Evolutionary conservation across 2,797 vertebrate species (phyloP), one percentile per base, ranked within the genome.

Genomic region (Parotocinclus haroldoi): DNA sequence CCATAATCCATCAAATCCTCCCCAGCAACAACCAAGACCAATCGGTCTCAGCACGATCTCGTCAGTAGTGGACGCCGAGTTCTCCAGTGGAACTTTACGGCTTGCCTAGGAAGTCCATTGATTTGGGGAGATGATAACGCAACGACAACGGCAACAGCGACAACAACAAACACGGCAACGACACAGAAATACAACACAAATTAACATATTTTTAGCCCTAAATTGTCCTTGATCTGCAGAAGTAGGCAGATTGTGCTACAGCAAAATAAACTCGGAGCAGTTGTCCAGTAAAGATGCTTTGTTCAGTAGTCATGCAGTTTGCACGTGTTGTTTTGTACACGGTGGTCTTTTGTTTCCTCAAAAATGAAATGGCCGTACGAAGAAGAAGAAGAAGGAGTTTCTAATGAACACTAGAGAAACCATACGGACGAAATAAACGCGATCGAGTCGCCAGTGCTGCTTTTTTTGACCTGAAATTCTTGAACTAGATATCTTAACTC

Each of bases 291-390:
- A 71, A 64, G 79, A 70, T 66, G 48, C 82, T 81, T 81, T 76
- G 85, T 76, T 79, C 83, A 80, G 73, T 82, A 9, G 4, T 84
- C 89, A 91, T 90, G 89, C 89, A 87, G 27, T 82, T 83, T 80
- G 48, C 82, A 85, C 83, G 84, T 51, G 69, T 71, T 66, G 76
- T 58, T 59, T 57, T 62, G 58, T 78, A 74, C 75, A 72, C 50
- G 27, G 27, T 27, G 2, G 27, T 27, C 27, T 68, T 58, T 12
- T 14, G 37, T 63, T 63, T 66, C 18, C 45, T 51, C 63, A 66
- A 76, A 46, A 53, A 58, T 71, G 74, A 49, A 82, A 74, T 79
- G 63, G 75, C 78, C 68, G 80, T 71, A 67, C 62, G 61, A 76
- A 75, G 67, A 58, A 27, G 2, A 27, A 27, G 27, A n/a, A n/a